A percentile compares a stretch with the other conserved stretches of the same genome.
Conservation (phyloP, 2,113 vertebrate genomes). For the Coryphaenoides rupestris region DNA sequence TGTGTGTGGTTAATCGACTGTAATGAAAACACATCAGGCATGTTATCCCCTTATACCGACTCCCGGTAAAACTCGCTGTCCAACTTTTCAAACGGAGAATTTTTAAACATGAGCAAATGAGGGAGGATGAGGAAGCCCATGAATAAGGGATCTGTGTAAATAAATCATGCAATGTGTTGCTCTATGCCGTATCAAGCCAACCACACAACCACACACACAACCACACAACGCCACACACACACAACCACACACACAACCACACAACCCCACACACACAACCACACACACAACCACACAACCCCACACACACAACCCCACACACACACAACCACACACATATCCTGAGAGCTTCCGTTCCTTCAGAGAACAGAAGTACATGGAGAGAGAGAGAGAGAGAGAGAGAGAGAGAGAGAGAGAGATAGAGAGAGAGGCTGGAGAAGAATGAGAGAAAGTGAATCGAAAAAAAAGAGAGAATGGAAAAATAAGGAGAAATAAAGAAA, state of each 20-base stretch:
- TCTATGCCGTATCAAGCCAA: slow-evolving; percentile 51
- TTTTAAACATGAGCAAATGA: slow-evolving; percentile 45
- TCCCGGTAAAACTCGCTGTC: slow-evolving; percentile 41
- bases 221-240: slow-evolving; percentile 28
- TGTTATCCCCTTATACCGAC: slow-evolving; percentile 29
- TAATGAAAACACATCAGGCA: slow-evolving; percentile 32
- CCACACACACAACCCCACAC: no score
- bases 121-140: slow-evolving; percentile 11
- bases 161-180: slow-evolving; percentile 56
- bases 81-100: slow-evolving; percentile 42
- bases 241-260: slow-evolving; percentile 42
- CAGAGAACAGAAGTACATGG: no score
- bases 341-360: no score
- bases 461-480: neutral
- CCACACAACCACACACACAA: slow-evolving; percentile 41
- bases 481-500: neutral
- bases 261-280: no score
- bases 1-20: slow-evolving; percentile 46
- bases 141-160: slow-evolving; percentile 66
- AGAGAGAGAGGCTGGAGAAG: neutral
- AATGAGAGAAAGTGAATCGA: neutral
- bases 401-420: no score
- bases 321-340: no score
- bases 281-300: no score
- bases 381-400: no score